These are phyloP conservation scores for Teleiodes luculella DNA, from an alignment of 2,888 invertebrate species.

Conservation along the genomic window DNA sequence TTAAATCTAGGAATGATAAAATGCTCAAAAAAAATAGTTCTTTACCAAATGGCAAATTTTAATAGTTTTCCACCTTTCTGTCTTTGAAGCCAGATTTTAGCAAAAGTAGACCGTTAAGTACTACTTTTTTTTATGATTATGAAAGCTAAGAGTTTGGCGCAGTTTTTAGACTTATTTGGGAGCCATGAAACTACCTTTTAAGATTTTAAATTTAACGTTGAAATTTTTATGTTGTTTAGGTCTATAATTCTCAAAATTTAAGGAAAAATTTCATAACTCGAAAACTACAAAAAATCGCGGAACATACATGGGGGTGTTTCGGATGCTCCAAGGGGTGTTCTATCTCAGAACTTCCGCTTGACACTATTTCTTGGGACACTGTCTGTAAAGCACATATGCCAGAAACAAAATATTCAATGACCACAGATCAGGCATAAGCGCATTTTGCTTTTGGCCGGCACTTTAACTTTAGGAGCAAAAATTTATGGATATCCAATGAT, in stretches of 20 bases:
- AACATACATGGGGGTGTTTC: constrained; percentile 6
- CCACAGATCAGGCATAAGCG: too few relatives aligned
- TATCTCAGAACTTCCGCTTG: neutral
- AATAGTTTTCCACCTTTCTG: neutral
- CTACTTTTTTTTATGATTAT: neutral
- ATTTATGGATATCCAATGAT: too few relatives aligned
- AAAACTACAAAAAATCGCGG: constrained; percentile 8
- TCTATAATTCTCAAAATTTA: neutral
- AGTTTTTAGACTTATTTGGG: neutral
- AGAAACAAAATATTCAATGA: too few relatives aligned
- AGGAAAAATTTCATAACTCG: neutral
- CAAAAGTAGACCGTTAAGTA: neutral
- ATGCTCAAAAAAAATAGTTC: too few relatives aligned
- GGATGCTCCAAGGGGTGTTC: neutral
- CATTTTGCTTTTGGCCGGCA: too few relatives aligned
- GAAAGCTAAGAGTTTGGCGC: neutral
- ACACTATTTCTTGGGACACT: neutral
- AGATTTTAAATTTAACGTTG: neutral
- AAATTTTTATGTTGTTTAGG: neutral
- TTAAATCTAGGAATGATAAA: too few relatives aligned
- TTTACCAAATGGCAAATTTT: too few relatives aligned
- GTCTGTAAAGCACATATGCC: too few relatives aligned
- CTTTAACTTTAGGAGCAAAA: too few relatives aligned
- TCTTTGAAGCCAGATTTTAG: neutral
- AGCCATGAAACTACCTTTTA: neutral